Evolutionary conservation across 2,888 invertebrate species (phyloP).

Genomic region (Thymelicus lineola): DNA sequence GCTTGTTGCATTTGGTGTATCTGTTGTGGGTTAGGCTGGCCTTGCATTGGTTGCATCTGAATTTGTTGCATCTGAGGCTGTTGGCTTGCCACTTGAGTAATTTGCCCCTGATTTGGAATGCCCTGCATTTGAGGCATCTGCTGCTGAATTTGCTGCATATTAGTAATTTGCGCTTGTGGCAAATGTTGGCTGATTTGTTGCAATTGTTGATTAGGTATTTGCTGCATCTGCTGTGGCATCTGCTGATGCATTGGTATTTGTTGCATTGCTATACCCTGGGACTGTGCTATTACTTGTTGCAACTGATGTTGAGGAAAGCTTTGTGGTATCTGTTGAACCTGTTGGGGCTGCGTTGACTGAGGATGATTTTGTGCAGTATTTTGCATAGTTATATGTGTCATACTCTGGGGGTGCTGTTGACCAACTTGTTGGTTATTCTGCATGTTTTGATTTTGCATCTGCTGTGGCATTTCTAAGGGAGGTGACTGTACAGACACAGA

Average conservation of each 20-base stretch:
- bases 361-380: constrained; percentile 70
- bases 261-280: constrained; percentile 80
- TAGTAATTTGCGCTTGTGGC: constrained; percentile 76
- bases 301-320: constrained; percentile 83
- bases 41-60: constrained; percentile 82
- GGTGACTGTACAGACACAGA: constrained; percentile 81
- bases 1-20: constrained; percentile 81
- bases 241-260: constrained; percentile 83
- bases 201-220: constrained; percentile 82
- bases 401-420: constrained; percentile 81
- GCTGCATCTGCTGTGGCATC: constrained; percentile 83
- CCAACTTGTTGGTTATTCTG: constrained; percentile 73
- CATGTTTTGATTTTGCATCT: constrained; percentile 77
- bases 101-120: constrained; percentile 76
- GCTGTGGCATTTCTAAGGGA: constrained; percentile 81
- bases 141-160: constrained; percentile 83
- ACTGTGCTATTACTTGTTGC: constrained; percentile 80
- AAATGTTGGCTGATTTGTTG: constrained; percentile 81
- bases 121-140: constrained; percentile 82
- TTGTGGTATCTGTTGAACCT: constrained; percentile 82
- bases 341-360: constrained; percentile 73
- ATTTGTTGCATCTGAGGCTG: constrained; percentile 82
- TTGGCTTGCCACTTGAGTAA: constrained; percentile 75
- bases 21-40: constrained; percentile 77
- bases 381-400: constrained; percentile 82